Evolutionary conservation across 2,797 vertebrate genomes (phyloP), one percentile per base, ranked within the genome.

Genomic region (Tragelaphus oryx): DNA sequence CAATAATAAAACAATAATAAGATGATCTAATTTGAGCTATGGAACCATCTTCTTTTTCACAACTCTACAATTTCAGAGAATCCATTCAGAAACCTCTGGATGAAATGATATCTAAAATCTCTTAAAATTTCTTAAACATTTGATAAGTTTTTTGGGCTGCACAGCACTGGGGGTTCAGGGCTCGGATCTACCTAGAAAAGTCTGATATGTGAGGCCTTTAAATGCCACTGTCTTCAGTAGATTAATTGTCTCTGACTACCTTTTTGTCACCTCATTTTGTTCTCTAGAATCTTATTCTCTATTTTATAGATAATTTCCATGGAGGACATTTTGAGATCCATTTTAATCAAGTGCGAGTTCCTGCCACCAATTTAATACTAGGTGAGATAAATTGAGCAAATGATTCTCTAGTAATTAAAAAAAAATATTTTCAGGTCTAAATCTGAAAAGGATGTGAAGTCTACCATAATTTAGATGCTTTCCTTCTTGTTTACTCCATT

Each of bases 311-410:
- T 97, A 98, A 99, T n/a, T 96, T 99, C 41, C 99, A 99, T 0
- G 99, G 99, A 54, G 99, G 99, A 59, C 99, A 99, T 97, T 99
- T 99, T 98, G 99, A 99, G 98, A 98, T 99, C 89, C 99, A 99
- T 97, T 99, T 99, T 96, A 98, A 98, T 12, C 98, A 99, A 0
- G 99, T 99, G 30, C 95, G 94, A 26, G 99, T 99, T 33, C 99
- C 99, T 7, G 91, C 93, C 57, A 98, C 99, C 95, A 99, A 99
- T 97, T 98, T 99, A 86, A 98, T 99, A 97, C 98, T 99, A 88
- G 99, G 99, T 99, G 97, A 99, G 98, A 95, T 50, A 76, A 81
- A 1, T 78, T 78, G 81, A 48, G 71, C 86, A 89, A 59, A 50
- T 71, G 28, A 26, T 52, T 86, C 22, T 76, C 6, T 14, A 30